Evolutionary conservation across 1,140 invertebrate species (phyloP).

Genomic region (Drosophila arizonae): DNA sequence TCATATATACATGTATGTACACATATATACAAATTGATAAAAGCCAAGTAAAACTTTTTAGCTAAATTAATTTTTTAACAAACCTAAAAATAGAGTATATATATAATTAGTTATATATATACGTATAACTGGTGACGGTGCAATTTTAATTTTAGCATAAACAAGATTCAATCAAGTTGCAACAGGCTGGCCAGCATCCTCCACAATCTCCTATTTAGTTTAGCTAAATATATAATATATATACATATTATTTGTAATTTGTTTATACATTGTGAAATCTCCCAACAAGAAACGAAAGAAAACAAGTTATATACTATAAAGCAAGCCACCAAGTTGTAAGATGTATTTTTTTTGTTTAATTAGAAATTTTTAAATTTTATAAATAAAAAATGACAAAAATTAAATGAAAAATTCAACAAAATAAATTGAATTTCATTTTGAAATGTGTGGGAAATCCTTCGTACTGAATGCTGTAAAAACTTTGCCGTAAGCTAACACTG

Average conservation of each 20-base stretch:
- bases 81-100: conserved; percentile 55
- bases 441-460: neutral
- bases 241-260: conserved; percentile 55
- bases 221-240: conserved; percentile 55
- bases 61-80: conserved; percentile 73
- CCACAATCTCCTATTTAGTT: conserved; percentile 64
- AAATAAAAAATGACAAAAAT: conserved; percentile 66
- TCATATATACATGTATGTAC: conserved; percentile 15
- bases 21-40: conserved; percentile 29
- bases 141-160: conserved; percentile 76
- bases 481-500: neutral
- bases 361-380: conserved; percentile 79
- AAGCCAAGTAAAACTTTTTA: conserved; percentile 80
- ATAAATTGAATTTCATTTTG: neutral
- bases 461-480: too few relatives aligned
- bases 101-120: conserved; percentile 54
- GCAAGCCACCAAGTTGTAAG: conserved; percentile 48
- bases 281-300: conserved; percentile 28
- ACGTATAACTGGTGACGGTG: conserved; percentile 74
- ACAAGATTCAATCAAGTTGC: conserved; percentile 49
- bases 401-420: conserved; percentile 14
- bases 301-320: conserved; percentile 11
- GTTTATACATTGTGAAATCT: conserved; percentile 58
- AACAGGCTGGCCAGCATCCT: conserved; percentile 30
- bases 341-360: conserved; percentile 65